These are phyloP conservation scores for Lagocephalus sceleratus DNA, from an alignment of 2,797 vertebrate species.

Conservation along the genomic window DNA sequence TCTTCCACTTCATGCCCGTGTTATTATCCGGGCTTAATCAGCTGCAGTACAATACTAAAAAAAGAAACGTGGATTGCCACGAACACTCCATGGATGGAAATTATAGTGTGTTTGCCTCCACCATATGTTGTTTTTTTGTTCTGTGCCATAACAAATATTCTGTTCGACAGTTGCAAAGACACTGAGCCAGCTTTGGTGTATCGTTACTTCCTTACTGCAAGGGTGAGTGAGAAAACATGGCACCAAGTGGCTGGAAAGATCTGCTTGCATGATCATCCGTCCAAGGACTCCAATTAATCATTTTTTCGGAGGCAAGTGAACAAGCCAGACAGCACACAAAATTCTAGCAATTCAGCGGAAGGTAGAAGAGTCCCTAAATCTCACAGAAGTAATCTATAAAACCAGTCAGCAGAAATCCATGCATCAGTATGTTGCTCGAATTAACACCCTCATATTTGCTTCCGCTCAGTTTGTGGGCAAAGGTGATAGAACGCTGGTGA, in stretches of 20 bases:
- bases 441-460: constrained; percentile 36
- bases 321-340: constrained; percentile 53
- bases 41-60: constrained; percentile 40
- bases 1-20: constrained; percentile 60
- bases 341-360: constrained; percentile 29
- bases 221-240: constrained; percentile 63
- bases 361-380: constrained; percentile 26
- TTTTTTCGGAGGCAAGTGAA: constrained; percentile 54
- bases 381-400: background rate
- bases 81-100: constrained; percentile 63
- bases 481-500: constrained; percentile 72
- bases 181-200: constrained; percentile 64
- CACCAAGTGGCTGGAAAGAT: constrained; percentile 58
- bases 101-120: constrained; percentile 53
- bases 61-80: constrained; percentile 40
- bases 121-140: constrained; percentile 76
- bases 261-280: constrained; percentile 63
- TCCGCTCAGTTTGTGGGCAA: constrained; percentile 58
- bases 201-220: constrained; percentile 56
- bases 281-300: constrained; percentile 75
- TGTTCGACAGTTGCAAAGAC: constrained; percentile 70
- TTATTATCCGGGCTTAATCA: constrained; percentile 69
- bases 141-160: constrained; percentile 70
- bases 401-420: no score
- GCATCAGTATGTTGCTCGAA: no score